Conservation (phyloP, 2,797 vertebrate species). For the Paramormyrops hopkinsi region DNA sequence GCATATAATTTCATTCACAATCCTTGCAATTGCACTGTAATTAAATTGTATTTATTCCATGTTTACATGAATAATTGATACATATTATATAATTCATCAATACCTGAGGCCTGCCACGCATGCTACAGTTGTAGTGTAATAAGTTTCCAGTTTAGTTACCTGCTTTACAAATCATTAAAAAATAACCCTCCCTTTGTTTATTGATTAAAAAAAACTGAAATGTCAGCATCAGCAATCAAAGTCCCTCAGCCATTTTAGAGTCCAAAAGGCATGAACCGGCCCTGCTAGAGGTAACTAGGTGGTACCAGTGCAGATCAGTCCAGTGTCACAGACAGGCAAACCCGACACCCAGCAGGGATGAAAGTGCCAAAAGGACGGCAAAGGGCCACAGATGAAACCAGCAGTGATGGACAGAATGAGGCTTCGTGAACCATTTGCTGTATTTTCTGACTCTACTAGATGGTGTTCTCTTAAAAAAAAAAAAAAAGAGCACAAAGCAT, state of each 20-base stretch:
- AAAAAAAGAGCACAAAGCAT: background rate
- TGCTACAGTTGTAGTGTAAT: slow-evolving; percentile 9
- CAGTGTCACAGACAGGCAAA: background rate
- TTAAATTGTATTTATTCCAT: background rate
- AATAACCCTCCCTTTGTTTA: background rate
- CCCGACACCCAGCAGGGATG: background rate
- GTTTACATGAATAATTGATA: background rate
- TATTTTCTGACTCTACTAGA: background rate
- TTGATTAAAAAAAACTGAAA: background rate
- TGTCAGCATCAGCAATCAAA: background rate
- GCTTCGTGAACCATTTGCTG: background rate
- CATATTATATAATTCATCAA: background rate
- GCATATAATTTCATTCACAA: background rate
- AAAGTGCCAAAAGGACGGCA: background rate
- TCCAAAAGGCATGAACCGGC: background rate
- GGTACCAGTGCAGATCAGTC: background rate
- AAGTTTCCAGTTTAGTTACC: background rate
- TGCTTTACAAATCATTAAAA: background rate
- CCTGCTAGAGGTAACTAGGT: background rate
- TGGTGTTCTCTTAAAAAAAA: background rate
- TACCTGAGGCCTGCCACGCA: background rate
- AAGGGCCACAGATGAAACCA: background rate
- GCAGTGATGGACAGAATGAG: background rate
- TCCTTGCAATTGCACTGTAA: background rate
- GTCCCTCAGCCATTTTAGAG: background rate